phyloP scores from a whole-genome alignment of 2,113 vertebrate species.

The Donacobius atricapilla region DNA sequence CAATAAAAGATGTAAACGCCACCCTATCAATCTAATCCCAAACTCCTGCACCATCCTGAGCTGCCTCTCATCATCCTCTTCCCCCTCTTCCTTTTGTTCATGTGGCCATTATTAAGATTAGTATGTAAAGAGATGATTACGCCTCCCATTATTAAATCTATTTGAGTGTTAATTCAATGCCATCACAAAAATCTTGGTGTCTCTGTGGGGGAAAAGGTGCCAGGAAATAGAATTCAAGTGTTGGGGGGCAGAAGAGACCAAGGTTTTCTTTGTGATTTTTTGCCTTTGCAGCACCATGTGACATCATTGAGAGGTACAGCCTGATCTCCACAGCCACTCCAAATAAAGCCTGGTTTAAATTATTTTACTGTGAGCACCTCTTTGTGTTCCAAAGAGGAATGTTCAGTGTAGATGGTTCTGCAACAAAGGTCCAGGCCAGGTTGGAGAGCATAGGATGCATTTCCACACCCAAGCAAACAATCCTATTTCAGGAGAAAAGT shows the following conservation, averaged over 20 bases:
- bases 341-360: not conserved
- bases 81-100: not conserved
- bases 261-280: not conserved
- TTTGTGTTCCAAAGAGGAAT: not conserved
- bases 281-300: not conserved
- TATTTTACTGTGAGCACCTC: fast-evolving
- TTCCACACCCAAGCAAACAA: not conserved
- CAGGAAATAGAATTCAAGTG: fast-evolving
- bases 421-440: not conserved
- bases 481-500: not conserved
- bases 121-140: not conserved
- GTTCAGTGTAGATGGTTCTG: fast-evolving
- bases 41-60: not conserved
- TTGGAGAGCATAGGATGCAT: not conserved
- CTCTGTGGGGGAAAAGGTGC: fast-evolving
- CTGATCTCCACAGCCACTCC: not conserved
- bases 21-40: too few relatives aligned
- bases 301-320: not conserved
- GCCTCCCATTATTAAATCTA: not conserved
- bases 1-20: not conserved
- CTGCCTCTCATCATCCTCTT: not conserved
- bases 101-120: not conserved
- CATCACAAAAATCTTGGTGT: not conserved
- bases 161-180: not conserved
- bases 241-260: not conserved